Evolutionary conservation across 2,797 vertebrate species (phyloP), one percentile per base, ranked within the genome.

Genomic region (Distichodus sexfasciatus): DNA sequence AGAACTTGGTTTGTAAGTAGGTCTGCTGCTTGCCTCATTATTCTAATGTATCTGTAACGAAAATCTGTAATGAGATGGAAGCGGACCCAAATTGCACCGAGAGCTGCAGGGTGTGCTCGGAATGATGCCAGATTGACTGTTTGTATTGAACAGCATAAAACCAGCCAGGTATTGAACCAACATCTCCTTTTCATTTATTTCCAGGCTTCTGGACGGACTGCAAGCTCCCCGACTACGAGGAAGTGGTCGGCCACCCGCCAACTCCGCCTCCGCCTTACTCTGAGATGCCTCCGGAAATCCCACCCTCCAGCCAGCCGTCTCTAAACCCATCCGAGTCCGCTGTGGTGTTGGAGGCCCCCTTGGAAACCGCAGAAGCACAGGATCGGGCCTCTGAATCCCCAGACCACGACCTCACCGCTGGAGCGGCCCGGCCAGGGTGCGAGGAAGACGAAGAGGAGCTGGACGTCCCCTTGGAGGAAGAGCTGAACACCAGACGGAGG

Each of bases 161-260:
- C n/a, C n/a, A n/a, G n/a, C n/a, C 23, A 9, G 23, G 2, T 1
- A 15, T 47, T 14, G 2, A 47, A 6, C 29, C 1, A 33, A 61
- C 9, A 6, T 47, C 35, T 33, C 19, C 24, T 24, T 50, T 61
- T 33, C 19, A 47, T 28, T 54, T 23, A 4, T 10, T 41, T 33
- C 40, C 57, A 93, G 92, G 91, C 67, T 91, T 93, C 74, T 93
- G 91, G 91, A 90, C 89, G 0, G 90, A 93, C 82, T 93, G 90
- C 80, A 93, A 92, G 71, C 90, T 93, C 65, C 92, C 92, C 0
- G 92, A 92, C 81, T 93, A 93, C 21, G 92, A 93, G 62, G 92
- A 93, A 76, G 91, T 93, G 2, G 89, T 92, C 5, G 91, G 89
- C 21, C 91, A 91, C 62, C 91, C 92, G 0, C 91, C 92, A 0